Evolutionary conservation across 2,797 vertebrate species (phyloP).

Genomic region (Lutjanus argentimaculatus): DNA sequence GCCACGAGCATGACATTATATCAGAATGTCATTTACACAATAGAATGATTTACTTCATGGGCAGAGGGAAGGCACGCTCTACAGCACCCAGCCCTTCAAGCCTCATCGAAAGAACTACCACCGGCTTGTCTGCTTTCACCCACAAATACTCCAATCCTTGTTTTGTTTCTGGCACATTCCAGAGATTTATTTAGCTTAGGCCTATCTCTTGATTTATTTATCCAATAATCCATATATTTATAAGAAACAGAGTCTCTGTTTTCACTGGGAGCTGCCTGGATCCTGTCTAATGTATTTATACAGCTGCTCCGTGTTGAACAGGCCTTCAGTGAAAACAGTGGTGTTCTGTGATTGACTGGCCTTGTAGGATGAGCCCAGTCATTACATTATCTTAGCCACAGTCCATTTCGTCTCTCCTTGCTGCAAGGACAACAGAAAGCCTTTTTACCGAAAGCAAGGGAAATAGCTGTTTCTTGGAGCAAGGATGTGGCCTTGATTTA

Average conservation of each 20-base stretch:
- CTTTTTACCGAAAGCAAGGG: conserved; percentile 30
- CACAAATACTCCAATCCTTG: conserved; percentile 40
- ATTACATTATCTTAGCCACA: conserved; percentile 67
- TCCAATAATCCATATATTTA: conserved; percentile 80
- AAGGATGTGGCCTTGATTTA: conserved; percentile 53
- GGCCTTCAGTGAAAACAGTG: conserved; percentile 73
- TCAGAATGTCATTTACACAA: conserved; percentile 45
- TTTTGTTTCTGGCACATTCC: conserved; percentile 71
- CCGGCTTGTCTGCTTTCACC: conserved; percentile 58
- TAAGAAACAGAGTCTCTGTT: conserved; percentile 73
- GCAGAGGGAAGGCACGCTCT: conserved; percentile 6
- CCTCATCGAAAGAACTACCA: conserved; percentile 38
- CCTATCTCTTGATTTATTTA: conserved; percentile 80
- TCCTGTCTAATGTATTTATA: conserved; percentile 83
- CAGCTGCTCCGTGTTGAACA: conserved; percentile 81
- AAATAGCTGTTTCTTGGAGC: conserved; percentile 48
- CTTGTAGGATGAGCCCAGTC: conserved; percentile 74
- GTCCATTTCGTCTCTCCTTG: conserved; percentile 58
- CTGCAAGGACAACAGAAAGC: conserved; percentile 57
- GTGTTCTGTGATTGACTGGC: conserved; percentile 80
- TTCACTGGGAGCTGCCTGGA: conserved; percentile 68
- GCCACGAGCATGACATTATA: conserved; percentile 31
- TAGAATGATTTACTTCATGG: conserved; percentile 13
- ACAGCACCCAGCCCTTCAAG: conserved; percentile 13
- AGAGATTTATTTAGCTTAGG: conserved; percentile 72